These are phyloP conservation scores for Asbolus verrucosus DNA, from an alignment of 1,140 invertebrate genomes.

Conservation along the genomic window DNA sequence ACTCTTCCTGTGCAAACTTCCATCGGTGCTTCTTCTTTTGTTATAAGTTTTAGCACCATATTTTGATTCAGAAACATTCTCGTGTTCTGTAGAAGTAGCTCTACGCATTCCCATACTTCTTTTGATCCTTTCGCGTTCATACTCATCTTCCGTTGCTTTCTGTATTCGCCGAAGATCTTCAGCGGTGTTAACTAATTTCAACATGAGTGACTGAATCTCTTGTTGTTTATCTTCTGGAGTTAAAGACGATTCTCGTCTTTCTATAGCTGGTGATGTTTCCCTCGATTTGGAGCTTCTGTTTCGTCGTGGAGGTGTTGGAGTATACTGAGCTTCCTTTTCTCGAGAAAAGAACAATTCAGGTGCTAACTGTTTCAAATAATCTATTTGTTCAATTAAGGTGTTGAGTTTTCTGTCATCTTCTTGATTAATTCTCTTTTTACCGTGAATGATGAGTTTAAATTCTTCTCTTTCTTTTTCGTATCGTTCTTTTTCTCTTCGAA, in stretches of 20 bases:
- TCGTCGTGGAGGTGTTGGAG: constrained; percentile 71
- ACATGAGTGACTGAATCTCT: constrained; percentile 63
- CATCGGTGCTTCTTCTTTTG: constrained; percentile 63
- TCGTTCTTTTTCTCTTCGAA: constrained; percentile 86
- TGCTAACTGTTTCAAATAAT: constrained; percentile 79
- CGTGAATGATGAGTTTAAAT: constrained; percentile 67
- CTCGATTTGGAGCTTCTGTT: constrained; percentile 69
- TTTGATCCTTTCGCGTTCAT: constrained; percentile 65
- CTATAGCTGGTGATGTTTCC: constrained; percentile 71
- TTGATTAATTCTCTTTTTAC: constrained; percentile 69
- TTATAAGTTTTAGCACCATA: constrained; percentile 63
- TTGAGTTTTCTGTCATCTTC: constrained; percentile 77
- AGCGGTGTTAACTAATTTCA: constrained; percentile 67
- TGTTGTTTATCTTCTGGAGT: constrained; percentile 58
- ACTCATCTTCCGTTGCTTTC: constrained; percentile 66
- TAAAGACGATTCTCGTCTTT: constrained; percentile 63
- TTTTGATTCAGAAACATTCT: constrained; percentile 50
- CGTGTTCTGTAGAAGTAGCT: constrained; percentile 67
- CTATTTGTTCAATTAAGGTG: constrained; percentile 80
- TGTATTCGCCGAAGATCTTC: constrained; percentile 68
- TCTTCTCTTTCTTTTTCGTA: constrained; percentile 86
- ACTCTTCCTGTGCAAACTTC: constrained; percentile 75
- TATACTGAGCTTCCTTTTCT: constrained; percentile 61
- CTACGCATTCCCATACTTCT: constrained; percentile 64
- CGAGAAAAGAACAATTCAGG: constrained; percentile 70